Percentiles rank a stretch among this genome's conserved stretches.
Evolutionary conservation across 2,888 invertebrate species (phyloP).

Genomic region (Callyntrura sp.): DNA sequence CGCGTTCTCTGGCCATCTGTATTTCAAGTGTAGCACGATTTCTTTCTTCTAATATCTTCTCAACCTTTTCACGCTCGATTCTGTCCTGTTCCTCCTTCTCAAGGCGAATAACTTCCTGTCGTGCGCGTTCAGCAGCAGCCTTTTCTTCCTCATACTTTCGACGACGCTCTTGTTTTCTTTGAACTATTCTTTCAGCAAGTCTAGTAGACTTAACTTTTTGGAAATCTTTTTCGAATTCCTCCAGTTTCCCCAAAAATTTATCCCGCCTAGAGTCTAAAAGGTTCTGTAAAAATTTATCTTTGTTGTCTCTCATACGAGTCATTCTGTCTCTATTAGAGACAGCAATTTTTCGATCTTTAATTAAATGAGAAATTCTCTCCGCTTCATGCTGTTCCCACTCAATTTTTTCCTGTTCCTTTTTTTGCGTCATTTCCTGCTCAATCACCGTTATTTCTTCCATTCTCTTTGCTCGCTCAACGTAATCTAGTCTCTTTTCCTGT

Average conservation of each 20-base stretch:
- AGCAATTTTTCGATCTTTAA: slow-evolving; percentile 92
- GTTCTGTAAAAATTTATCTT: slow-evolving; percentile 91
- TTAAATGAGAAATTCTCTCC: slow-evolving; percentile 92
- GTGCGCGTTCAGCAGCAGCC: slow-evolving; percentile 88
- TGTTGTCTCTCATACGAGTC: slow-evolving; percentile 92
- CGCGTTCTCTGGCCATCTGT: slow-evolving; percentile 85
- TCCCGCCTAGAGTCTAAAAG: slow-evolving; percentile 91
- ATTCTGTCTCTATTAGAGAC: slow-evolving; percentile 93
- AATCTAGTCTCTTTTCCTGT: slow-evolving; percentile 99
- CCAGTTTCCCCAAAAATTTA: too few species aligned
- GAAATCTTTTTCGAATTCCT: too few species aligned
- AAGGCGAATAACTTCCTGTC: slow-evolving; percentile 88
- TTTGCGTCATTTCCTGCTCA: slow-evolving; percentile 94
- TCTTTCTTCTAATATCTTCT: slow-evolving; percentile 81
- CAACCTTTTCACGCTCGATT: slow-evolving; percentile 84
- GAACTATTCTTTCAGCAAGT: too few species aligned
- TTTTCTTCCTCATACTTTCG: too few species aligned
- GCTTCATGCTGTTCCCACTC: slow-evolving; percentile 98
- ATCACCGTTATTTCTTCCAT: slow-evolving; percentile 97
- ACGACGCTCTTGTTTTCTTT: too few species aligned
- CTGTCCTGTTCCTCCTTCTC: slow-evolving; percentile 90
- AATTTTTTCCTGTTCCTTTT: slow-evolving; percentile 92
- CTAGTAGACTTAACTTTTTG: too few species aligned
- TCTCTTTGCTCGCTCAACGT: slow-evolving; percentile 97
- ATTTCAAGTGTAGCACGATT: slow-evolving; percentile 82